Evolutionary conservation across 2,888 invertebrate genomes (phyloP), one percentile per base, ranked within the genome.

Genomic region (Blera fallax): DNA sequence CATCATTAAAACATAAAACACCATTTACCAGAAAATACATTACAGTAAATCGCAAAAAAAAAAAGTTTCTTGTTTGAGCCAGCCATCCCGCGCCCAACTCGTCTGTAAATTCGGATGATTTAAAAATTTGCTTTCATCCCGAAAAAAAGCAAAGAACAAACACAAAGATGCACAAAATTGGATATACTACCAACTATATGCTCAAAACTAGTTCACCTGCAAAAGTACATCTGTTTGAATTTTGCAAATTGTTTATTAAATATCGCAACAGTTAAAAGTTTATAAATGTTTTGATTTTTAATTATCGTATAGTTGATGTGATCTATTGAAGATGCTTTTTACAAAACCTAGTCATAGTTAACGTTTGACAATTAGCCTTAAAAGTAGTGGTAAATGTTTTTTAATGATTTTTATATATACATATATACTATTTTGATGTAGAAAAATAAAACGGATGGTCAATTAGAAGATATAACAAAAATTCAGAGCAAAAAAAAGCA

Each of bases 61-160:
- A 18, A 7, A 2, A 11, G 10, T 65, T 29, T 34, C 18, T 52
- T 27, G 5, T 78, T 72, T 76, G 83, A 87, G 87, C 90, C 91
- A 91, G 91, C 91, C 91, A 90, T 89, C 90, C 91, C 90, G 90
- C 91, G 90, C 90, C 90, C 91, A 89, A 84, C 89, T 90, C 89
- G 88, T 82, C 21, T 76, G 16, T 85, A 32, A 56, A 72, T 58
- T 64, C 43, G 34, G 69, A 62, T 60, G 37, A 45, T 67, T 40
- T 48, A 24, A 43, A 40, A 45, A 48, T 27, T 62, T 60, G 64
- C 27, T 56, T 52, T 58, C 32, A 78, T 40, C 40, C 34, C 21
- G 45, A 62, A 24, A 54, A 62, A 24, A 21, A 18, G 37, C 50
- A 52, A 1, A 40, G 6, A 29, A 8, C 10, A 5, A 54, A 52